Conservation (phyloP, 2,888 invertebrate species). For the Cosmia trapezina region DNA sequence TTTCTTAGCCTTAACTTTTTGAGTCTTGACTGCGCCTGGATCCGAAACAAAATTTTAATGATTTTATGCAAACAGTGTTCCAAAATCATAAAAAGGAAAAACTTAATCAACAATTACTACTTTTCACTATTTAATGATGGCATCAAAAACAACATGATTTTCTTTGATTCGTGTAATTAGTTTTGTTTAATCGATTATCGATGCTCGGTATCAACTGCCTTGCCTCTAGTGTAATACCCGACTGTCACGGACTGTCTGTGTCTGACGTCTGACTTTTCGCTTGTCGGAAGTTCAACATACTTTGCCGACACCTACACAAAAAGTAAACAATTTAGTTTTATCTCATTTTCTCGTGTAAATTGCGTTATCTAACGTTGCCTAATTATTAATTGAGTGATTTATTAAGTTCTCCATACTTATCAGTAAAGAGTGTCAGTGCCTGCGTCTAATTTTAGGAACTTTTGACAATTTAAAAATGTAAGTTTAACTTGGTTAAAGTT, state of each 20-base stretch:
- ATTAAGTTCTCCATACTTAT: slow-evolving; percentile 9
- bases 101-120: not conserved
- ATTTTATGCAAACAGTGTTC: not conserved
- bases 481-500: slow-evolving; percentile 42
- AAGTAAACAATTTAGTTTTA: slow-evolving; percentile 74
- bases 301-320: slow-evolving; percentile 74
- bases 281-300: slow-evolving; percentile 39
- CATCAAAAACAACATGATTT: slow-evolving; percentile 16
- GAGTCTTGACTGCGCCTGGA: not conserved
- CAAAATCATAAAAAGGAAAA: not conserved
- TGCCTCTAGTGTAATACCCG: slow-evolving; percentile 3
- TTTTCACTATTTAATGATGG: not conserved
- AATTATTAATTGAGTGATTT: slow-evolving; percentile 51
- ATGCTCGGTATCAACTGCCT: slow-evolving; percentile 10
- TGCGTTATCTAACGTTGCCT: slow-evolving; percentile 61
- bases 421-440: slow-evolving; percentile 12
- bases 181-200: slow-evolving; percentile 36
- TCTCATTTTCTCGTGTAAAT: slow-evolving; percentile 63
- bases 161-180: slow-evolving; percentile 30
- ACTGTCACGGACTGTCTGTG: no score
- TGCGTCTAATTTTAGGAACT: not conserved
- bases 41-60: not conserved
- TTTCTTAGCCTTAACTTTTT: no score
- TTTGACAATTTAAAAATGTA: slow-evolving; percentile 55
- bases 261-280: slow-evolving; percentile 11